Conservation (phyloP, 2,113 vertebrate species). For the Falcunculus frontatus region DNA sequence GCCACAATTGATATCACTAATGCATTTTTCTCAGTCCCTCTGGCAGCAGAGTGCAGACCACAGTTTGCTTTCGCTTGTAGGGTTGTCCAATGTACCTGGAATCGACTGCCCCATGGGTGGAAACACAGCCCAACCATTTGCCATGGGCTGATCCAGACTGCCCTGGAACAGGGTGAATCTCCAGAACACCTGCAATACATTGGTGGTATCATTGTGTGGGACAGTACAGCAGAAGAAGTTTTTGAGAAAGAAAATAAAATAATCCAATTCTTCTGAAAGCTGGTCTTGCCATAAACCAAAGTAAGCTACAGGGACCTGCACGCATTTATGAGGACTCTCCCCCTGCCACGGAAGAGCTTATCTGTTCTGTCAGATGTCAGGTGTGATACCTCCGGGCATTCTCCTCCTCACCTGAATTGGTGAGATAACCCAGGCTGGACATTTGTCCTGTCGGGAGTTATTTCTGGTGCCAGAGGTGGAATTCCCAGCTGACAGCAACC, state of each 20-base stretch:
- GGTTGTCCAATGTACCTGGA: neutral
- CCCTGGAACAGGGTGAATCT: neutral
- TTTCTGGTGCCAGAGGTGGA: neutral
- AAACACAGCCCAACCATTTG: neutral
- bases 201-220: accelerated
- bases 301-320: neutral
- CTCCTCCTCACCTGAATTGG: neutral
- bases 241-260: neutral
- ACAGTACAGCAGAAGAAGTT: neutral
- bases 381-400: neutral
- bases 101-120: neutral
- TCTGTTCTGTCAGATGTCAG: neutral
- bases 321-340: neutral
- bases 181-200: neutral
- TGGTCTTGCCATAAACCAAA: neutral
- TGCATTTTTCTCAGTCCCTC: neutral
- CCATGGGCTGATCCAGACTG: neutral
- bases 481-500: neutral
- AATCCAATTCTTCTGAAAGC: neutral
- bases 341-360: neutral
- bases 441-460: neutral
- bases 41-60: neutral
- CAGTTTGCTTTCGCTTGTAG: neutral
- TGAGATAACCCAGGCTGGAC: neutral
- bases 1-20: neutral